phyloP scores from a whole-genome alignment of 1,140 invertebrate species.

The Phenacoccus solenopsis region DNA sequence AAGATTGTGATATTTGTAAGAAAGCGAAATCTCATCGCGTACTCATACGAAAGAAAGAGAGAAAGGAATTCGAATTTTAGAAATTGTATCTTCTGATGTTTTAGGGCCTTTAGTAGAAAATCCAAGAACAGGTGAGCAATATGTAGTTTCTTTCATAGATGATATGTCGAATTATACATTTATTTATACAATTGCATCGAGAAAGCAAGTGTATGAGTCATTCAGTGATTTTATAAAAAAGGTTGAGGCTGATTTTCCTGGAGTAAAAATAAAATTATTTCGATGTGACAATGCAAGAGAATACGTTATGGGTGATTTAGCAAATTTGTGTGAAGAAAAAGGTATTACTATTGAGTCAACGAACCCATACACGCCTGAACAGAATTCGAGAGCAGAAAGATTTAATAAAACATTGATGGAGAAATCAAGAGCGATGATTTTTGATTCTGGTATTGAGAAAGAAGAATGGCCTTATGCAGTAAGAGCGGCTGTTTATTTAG shows the following conservation, averaged over 20 bases:
- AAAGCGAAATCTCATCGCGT: too few relatives aligned
- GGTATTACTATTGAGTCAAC: constrained; percentile 31
- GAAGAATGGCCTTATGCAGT: neutral
- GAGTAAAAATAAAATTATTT: constrained; percentile 28
- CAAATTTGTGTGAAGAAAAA: constrained; percentile 26
- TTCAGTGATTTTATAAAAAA: too few relatives aligned
- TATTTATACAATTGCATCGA: too few relatives aligned
- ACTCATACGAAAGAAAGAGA: too few relatives aligned
- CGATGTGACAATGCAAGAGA: constrained; percentile 36
- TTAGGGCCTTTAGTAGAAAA: too few relatives aligned
- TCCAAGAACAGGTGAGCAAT: too few relatives aligned
- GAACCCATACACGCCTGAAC: constrained; percentile 30
- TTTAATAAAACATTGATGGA: constrained; percentile 23
- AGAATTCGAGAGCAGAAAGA: constrained; percentile 32
- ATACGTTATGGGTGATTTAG: constrained; percentile 31
- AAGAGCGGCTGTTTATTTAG: neutral
- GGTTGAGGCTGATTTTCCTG: neutral
- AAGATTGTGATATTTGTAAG: too few relatives aligned
- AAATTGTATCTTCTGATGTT: too few relatives aligned
- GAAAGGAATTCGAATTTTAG: too few relatives aligned
- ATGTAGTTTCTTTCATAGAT: too few relatives aligned
- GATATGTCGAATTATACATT: too few relatives aligned
- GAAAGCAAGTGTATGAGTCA: too few relatives aligned
- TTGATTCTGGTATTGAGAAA: neutral
- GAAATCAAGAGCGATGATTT: constrained; percentile 4